Evolutionary conservation across 2,797 vertebrate species (phyloP), one percentile per base, ranked within the genome.

Genomic region (Halcyon leucocephala): DNA sequence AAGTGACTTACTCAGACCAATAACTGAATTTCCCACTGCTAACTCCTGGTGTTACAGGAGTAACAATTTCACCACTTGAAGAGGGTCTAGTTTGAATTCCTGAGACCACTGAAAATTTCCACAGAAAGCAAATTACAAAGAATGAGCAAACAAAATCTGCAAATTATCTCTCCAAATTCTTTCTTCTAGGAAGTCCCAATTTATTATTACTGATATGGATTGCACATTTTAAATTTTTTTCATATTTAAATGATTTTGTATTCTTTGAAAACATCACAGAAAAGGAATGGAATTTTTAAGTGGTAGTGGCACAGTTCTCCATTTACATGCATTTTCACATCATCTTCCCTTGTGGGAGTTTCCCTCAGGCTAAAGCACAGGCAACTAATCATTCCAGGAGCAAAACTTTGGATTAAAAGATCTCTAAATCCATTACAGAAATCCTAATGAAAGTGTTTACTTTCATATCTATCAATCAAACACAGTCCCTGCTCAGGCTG

Each of bases 241-340:
- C 2, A 20, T 69, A 73, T 52, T 85, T 20, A 77, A 80, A 91
- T 85, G 1, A 42, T 69, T 55, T 77, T 62, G 3, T 54, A 71
- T 95, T 86, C 61, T 73, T 49, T 82, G 79, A 77, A 86, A 82
- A 90, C 48, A 62, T 39, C 74, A 71, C 37, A 93, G 52, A n/a
- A 20, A 67, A 87, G 39, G 29, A 91, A 80, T 14, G 10, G 74
- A 89, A 89, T 95, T 94, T 95, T 91, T 80, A 77, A 92, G 60
- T 54, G 33, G 16, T 41, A 48, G 13, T 52, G 35, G 31, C 25
- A 67, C 26, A 81, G 54, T 46, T 70, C 60, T 83, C 44, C 28
- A 64, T 55, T 80, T 87, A 62, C 57, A 82, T 82, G 22, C 21
- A 41, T 81, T 93, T 85, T 77, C 29, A 33, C 60, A 71, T 39